Conservation (phyloP, 1,140 invertebrate species). For the Drosophila tropicalis region DNA sequence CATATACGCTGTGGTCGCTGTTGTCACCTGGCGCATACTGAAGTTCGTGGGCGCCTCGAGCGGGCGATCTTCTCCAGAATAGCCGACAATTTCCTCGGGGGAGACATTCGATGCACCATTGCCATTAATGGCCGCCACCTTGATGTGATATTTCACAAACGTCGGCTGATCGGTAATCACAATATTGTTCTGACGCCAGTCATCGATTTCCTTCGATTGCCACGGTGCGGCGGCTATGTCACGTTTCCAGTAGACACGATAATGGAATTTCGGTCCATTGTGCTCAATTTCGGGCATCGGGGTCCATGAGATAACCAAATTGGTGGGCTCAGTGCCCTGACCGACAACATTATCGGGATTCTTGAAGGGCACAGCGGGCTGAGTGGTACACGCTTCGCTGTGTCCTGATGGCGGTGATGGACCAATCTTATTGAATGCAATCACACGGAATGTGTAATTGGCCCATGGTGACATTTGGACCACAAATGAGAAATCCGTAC, state of each 20-base stretch:
- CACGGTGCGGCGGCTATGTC: conserved; percentile 90
- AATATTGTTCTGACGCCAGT: conserved; percentile 89
- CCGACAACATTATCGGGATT: conserved; percentile 98
- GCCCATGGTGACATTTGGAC: conserved; percentile 94
- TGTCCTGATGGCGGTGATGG: conserved; percentile 92
- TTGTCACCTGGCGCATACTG: conserved; percentile 88
- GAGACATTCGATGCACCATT: conserved; percentile 93
- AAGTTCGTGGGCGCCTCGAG: conserved; percentile 93
- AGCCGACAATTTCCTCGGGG: conserved; percentile 93
- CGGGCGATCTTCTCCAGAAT: conserved; percentile 97
- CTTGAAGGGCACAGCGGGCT: conserved; percentile 94
- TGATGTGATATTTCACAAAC: conserved; percentile 95
- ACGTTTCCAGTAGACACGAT: conserved; percentile 93
- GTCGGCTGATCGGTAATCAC: conserved; percentile 93
- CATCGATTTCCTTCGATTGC: conserved; percentile 88
- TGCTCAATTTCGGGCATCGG: conserved; percentile 98
- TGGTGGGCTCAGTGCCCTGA: conserved; percentile 92
- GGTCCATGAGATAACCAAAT: conserved; percentile 97
- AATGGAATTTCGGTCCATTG: conserved; percentile 96
- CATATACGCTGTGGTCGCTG: conserved; percentile 90
- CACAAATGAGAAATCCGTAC: conserved; percentile 90
- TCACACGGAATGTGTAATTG: conserved; percentile 98
- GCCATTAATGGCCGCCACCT: conserved; percentile 96
- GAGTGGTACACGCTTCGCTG: conserved; percentile 92
- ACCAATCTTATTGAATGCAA: conserved; percentile 97